Evolutionary conservation across 2,113 vertebrate species (phyloP), one percentile per base, ranked within the genome.

Genomic region (Equus quagga): DNA sequence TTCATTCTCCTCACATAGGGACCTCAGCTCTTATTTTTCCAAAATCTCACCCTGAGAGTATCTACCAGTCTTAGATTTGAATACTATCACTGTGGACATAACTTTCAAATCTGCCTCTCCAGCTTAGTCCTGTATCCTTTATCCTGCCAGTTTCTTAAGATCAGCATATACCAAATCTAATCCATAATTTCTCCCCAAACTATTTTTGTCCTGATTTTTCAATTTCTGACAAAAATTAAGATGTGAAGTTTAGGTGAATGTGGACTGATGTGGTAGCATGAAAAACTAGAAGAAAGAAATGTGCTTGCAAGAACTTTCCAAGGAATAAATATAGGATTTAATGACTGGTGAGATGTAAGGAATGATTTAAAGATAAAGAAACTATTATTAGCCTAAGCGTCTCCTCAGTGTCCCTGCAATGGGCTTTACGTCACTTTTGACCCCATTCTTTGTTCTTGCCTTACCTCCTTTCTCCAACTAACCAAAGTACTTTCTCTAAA

Each of bases 181-280:
- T 12, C 23, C 4, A 88, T 70, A 21, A 81, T 70, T 76, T 94
- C 17, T 51, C 12, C 41, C 5, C 44, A 18, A 5, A 60, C 78
- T 72, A 65, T 12, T 81, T 86, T 75, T 75, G n/a, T 75, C 23
- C 13, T 21, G 12, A 46, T 36, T 91, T 97, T 95, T 89, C 46
- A 28, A 92, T 72, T 92, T 95, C 28, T 56, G 76, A 56, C 54
- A 87, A 92, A 92, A 73, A 56, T 56, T 65, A 90, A 86, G 78
- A 67, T 54, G 6, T 56, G 46, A 60, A 56, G 21, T 72, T 82
- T 79, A 69, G n/a, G 49, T 26, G 3, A 17, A 58, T 64, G 46
- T 89, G 18, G 17, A 28, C 21, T 93, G 60, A 78, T 60, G 3
- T 70, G 3, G 49, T 54, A 64, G 17, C n/a, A 51, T 46, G n/a